A percentile compares a stretch with the other conserved stretches of the same genome.
Conservation (phyloP, 35 echinoderm and acorn worm genomes). For the Heliocidaris erythrogramma region DNA sequence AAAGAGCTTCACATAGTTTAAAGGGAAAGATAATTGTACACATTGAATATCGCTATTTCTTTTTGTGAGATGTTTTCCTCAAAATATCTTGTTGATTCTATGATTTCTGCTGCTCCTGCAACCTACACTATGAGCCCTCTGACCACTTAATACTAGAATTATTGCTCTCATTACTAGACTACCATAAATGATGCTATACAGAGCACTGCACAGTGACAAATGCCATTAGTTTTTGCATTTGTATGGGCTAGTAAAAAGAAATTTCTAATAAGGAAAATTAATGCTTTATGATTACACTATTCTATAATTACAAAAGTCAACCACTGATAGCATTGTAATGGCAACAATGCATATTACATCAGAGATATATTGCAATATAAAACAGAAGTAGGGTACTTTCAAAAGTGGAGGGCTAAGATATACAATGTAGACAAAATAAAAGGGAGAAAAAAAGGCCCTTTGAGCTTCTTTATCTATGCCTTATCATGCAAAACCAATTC, state of each 20-base stretch:
- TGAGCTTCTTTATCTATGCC: background rate
- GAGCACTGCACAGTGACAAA: too few relatives aligned
- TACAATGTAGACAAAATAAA: background rate
- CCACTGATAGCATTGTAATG: too few relatives aligned
- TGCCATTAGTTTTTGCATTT: background rate
- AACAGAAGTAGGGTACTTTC: background rate
- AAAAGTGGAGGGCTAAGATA: background rate
- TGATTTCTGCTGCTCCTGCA: too few relatives aligned
- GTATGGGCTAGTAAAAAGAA: background rate
- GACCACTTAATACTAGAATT: background rate
- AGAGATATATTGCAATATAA: too few relatives aligned
- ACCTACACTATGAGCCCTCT: background rate
- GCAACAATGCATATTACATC: too few relatives aligned
- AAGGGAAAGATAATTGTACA: background rate
- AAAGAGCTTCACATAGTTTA: background rate
- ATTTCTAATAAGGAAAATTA: background rate
- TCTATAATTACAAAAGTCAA: too few relatives aligned
- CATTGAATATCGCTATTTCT: background rate
- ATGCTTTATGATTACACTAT: background rate
- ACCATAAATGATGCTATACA: background rate
- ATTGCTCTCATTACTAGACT: background rate
- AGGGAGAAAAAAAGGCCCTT: background rate
- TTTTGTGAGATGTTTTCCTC: background rate
- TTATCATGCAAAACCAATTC: too few relatives aligned
- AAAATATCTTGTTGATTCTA: too few relatives aligned